Conservation (phyloP, 2,888 invertebrate genomes). For the Ennomos quercinarius region DNA sequence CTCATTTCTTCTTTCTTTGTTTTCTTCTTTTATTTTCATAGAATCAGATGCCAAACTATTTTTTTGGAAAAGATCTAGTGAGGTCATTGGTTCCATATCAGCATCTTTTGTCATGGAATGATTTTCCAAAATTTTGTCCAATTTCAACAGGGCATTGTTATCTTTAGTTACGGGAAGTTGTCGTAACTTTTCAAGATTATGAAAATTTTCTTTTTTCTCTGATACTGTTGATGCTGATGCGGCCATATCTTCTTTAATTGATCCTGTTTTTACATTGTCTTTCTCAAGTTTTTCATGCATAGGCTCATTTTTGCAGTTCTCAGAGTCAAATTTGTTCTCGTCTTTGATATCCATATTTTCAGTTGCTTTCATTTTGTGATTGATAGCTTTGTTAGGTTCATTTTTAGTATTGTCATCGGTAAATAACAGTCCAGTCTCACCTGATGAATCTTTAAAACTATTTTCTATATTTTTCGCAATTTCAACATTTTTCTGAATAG, state of each 20-base stretch:
- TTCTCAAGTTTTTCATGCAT: conserved; percentile 36
- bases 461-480: conserved; percentile 71
- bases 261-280: conserved; percentile 19
- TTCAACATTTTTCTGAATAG: conserved; percentile 64
- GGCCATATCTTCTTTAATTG: conserved; percentile 43
- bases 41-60: conserved; percentile 8
- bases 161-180: neutral
- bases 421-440: conserved; percentile 10
- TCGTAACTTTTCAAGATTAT: conserved; percentile 23
- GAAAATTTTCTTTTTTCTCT: conserved; percentile 41
- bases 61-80: conserved; percentile 7
- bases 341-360: conserved; percentile 20
- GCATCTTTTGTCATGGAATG: conserved; percentile 10
- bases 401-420: conserved; percentile 15
- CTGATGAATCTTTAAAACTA: conserved; percentile 52
- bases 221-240: conserved; percentile 47
- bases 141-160: conserved; percentile 4
- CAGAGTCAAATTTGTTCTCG: conserved; percentile 25
- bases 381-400: conserved; percentile 20
- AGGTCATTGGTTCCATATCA: conserved; percentile 8
- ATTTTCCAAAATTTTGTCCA: conserved; percentile 2
- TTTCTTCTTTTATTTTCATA: conserved; percentile 33
- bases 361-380: conserved; percentile 32
- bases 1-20: conserved; percentile 27
- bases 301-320: conserved; percentile 21